Percentiles rank a stretch among this genome's conserved stretches.
These are phyloP conservation scores for Andricus quercusramuli DNA, from an alignment of 2,888 invertebrate genomes.

Conservation along the genomic window DNA sequence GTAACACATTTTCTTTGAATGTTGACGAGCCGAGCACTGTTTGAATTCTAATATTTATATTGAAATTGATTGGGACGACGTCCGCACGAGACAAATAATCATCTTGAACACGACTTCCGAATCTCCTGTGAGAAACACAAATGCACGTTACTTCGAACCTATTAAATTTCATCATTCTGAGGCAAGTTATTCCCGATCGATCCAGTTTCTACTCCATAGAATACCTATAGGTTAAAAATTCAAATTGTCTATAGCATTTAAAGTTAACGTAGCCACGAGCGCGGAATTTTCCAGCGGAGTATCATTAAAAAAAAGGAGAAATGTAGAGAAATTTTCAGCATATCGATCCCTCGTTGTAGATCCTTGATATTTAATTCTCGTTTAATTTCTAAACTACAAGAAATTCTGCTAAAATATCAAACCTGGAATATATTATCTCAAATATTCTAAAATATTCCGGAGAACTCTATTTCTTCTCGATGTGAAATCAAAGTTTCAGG, in stretches of 20 bases:
- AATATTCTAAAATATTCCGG: neutral
- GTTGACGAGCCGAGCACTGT: neutral
- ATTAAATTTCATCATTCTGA: constrained; percentile 60
- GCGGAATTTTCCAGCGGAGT: constrained; percentile 51
- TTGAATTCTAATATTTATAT: neutral
- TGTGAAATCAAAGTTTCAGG: constrained; percentile 8
- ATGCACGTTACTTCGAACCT: constrained; percentile 63
- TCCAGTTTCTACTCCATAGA: constrained; percentile 70
- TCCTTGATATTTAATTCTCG: neutral
- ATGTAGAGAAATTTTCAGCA: neutral
- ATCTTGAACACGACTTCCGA: neutral
- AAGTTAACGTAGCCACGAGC: constrained; percentile 66
- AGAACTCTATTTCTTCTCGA: constrained; percentile 1
- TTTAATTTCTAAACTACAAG: neutral
- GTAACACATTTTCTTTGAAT: neutral
- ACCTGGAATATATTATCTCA: neutral
- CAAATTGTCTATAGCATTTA: constrained; percentile 68
- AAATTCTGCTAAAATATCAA: neutral
- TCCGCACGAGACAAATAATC: constrained; percentile 19
- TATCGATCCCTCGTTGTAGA: neutral
- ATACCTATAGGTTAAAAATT: constrained; percentile 67
- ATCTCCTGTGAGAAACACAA: constrained; percentile 53
- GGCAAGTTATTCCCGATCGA: constrained; percentile 52
- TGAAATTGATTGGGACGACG: constrained; percentile 14
- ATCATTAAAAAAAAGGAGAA: constrained; percentile 10